Evolutionary conservation across 2,888 invertebrate species (phyloP), one percentile per base, ranked within the genome.

Genomic region (Melinaea menophilus): DNA sequence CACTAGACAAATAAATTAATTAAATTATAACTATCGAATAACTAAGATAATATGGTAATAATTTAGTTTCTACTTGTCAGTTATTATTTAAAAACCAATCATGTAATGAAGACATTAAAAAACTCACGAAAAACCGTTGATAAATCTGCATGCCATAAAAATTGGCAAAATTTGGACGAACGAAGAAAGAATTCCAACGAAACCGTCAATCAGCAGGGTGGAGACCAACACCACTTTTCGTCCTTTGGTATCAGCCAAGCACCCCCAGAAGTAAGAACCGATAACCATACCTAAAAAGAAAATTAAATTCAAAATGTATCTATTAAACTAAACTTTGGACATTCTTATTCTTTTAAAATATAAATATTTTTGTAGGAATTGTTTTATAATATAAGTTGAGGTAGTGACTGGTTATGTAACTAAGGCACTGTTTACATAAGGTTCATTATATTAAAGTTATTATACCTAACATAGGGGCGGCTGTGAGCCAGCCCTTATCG

Each of bases 241-340:
- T n/a, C 96, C 96, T 75, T 95, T 95, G 9, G 95, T 95, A 80
- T 96, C 96, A 68, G 96, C 96, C 76, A 96, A 90, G 80, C 95
- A 95, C 58, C 96, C 96, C 95, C 95, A 96, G 84, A 95, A 95
- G 86, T 95, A 96, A 55, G 95, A 95, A 22, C 96, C 96, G 74
- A 96, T 84, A 58, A 96, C 92, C 95, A 96, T 96, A 69, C 96
- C 95, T 95, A 75, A 4, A 62, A 61, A 22, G 5, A 31, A 31
- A 11, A 51, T 11, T 31, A 31, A 31, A 5, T 22, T 22, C 4
- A 31, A 51, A 1, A 31, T 13, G n/a, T 5, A 0, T 48, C 3
- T 12, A 11, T n/a, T 46, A 46, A 46, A 46, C n/a, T 46, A 46
- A 46, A 48, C 48, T 22, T 48, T 22, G 22, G 37, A 37, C 22